Base-by-base conservation (phyloP, 92 coral and sea anemone genomes). In the Palythoa grandis region DNA sequence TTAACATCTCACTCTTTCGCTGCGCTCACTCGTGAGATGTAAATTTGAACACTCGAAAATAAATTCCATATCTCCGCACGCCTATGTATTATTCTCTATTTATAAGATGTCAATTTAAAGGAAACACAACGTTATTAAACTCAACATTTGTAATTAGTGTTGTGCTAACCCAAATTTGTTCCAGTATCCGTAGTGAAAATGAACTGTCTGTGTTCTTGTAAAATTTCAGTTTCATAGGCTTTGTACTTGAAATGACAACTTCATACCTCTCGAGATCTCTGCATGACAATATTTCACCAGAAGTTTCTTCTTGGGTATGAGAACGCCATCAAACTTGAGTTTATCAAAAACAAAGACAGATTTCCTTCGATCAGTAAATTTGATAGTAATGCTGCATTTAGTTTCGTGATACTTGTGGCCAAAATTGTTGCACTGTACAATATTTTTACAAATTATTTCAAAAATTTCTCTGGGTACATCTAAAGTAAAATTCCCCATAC, bases 391-490 rank as follows among this genome's bases (percentile, higher is more conserved):
- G 47, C 79, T 43, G 38, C 88, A 76, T 79, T n/a, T 29, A 40
- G 89, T 87, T 6, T 39, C 52, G 29, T 88, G 83, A 40, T 65
- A 8, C 53, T 68, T 67, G 82, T 87, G 89, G 50, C 89, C 89
- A 79, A 87, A 87, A 22, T 78, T 68, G 77, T 87, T 87, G 75
- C 50, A 5, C 38, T 87, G 78, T 3, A 87, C 63, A 66, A 87
- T 87, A 65, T 79, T 54, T 52, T 79, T 71, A 72, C 68, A 79
- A 48, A 87, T 79, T 39, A 78, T 63, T 57, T 79, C 61, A 87
- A 79, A 87, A 20, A 87, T 86, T 67, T 87, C 89, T 78, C 79
- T 67, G 66, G 87, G 89, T 17, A 87, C 56, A 57, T 85, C 88
- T 56, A 57, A 57, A 25, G 80, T 53, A 29, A 84, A 84, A 4